Conservation (phyloP, 2,113 vertebrate genomes). For the Xenopus borealis region DNA sequence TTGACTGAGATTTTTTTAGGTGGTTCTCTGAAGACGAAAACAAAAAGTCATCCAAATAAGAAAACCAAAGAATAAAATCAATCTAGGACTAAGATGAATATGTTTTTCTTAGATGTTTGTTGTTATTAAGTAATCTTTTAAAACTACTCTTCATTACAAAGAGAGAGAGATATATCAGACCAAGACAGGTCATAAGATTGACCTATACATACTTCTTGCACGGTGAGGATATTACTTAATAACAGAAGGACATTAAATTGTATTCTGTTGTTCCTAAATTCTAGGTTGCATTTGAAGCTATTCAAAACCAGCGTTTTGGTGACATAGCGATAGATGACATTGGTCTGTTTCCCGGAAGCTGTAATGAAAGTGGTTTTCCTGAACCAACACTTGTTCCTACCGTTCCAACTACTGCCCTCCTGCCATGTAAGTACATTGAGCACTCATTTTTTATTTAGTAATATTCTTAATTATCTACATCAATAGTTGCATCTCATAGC, state of each 20-base stretch:
- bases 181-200: too few relatives aligned
- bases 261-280: constrained; percentile 34
- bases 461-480: background rate
- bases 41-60: too few relatives aligned
- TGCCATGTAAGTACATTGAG: constrained; percentile 67
- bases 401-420: constrained; percentile 52
- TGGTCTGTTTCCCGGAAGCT: constrained; percentile 64
- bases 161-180: too few relatives aligned
- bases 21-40: too few relatives aligned
- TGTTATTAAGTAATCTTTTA: too few relatives aligned
- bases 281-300: constrained; percentile 80
- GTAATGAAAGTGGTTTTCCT: constrained; percentile 63
- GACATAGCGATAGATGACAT: constrained; percentile 88
- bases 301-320: constrained; percentile 62
- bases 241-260: background rate
- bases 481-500: background rate
- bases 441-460: background rate
- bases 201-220: too few relatives aligned
- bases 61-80: too few relatives aligned
- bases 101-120: too few relatives aligned
- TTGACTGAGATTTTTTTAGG: too few relatives aligned
- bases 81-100: too few relatives aligned
- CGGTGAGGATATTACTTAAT: too few relatives aligned
- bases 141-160: too few relatives aligned
- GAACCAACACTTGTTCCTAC: constrained; percentile 79